phyloP scores from a whole-genome alignment of 1,140 invertebrate species.

The Harpegnathos saltator region DNA sequence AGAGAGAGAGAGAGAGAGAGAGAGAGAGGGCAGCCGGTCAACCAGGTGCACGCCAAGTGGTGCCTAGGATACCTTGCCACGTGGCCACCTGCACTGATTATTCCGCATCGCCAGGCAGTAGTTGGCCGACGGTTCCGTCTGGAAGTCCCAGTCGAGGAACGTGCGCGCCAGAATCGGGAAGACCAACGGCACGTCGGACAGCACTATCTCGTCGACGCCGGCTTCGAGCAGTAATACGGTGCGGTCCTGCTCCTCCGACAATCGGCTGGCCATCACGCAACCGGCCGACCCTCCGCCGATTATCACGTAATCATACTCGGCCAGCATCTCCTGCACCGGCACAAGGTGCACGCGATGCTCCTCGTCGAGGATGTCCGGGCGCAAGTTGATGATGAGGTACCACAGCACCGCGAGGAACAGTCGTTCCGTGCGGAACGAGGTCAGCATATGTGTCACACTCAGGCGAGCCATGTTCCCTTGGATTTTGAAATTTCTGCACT shows the following conservation, averaged over 20 bases:
- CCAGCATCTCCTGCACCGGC: conserved; percentile 83
- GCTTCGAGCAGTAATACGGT: conserved; percentile 93
- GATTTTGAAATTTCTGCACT: neutral
- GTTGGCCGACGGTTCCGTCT: conserved; percentile 89
- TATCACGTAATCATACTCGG: conserved; percentile 91
- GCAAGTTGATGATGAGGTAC: conserved; percentile 87
- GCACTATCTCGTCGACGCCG: conserved; percentile 90
- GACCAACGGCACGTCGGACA: conserved; percentile 91
- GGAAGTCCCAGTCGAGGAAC: conserved; percentile 92
- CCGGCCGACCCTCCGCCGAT: conserved; percentile 95
- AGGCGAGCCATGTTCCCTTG: neutral
- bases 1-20: too few relatives aligned
- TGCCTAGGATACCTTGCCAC: conserved; percentile 88
- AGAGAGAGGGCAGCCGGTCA: too few relatives aligned
- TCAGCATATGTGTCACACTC: conserved; percentile 66
- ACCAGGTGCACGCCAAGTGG: too few relatives aligned
- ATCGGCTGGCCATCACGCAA: conserved; percentile 91
- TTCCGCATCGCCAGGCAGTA: conserved; percentile 89
- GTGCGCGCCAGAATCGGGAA: conserved; percentile 91
- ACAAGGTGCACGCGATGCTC: conserved; percentile 86
- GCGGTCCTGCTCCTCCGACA: conserved; percentile 90
- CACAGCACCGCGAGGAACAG: conserved; percentile 88
- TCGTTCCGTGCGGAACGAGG: conserved; percentile 88
- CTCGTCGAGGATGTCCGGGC: conserved; percentile 90
- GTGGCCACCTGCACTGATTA: conserved; percentile 89